These are phyloP conservation scores for Sebastes paucispinis DNA, from an alignment of 2,797 vertebrate species.

Conservation along the genomic window DNA sequence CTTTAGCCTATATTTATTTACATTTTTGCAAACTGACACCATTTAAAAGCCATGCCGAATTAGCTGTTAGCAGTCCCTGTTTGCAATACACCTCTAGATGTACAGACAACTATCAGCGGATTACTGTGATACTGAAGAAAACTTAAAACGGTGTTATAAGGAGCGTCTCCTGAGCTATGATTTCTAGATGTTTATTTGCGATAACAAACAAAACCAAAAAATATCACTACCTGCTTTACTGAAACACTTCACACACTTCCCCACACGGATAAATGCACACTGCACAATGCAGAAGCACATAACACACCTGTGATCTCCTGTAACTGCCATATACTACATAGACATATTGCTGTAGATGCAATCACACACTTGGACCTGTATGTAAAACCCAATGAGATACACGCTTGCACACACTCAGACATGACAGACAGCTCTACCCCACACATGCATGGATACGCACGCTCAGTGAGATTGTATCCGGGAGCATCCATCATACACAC, in stretches of 20 bases:
- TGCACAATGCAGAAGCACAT: background rate
- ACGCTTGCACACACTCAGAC: conserved; percentile 1
- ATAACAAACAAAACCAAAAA: background rate
- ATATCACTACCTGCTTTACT: background rate
- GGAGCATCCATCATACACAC: conserved; percentile 55
- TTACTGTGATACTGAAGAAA: background rate
- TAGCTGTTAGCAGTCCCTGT: background rate
- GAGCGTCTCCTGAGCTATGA: background rate
- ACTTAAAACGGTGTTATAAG: background rate
- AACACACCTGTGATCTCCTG: conserved; percentile 31
- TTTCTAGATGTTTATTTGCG: background rate
- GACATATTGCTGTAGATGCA: conserved; percentile 38
- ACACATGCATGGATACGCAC: conserved; percentile 23
- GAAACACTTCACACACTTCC: background rate
- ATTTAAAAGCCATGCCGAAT: background rate
- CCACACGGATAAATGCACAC: background rate
- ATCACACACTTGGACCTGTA: conserved; percentile 5
- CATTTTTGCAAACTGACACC: background rate
- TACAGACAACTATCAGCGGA: background rate
- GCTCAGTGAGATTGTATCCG: conserved; percentile 41
- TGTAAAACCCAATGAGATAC: conserved; percentile 3
- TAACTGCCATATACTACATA: conserved; percentile 20
- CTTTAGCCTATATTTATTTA: background rate
- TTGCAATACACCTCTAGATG: background rate
- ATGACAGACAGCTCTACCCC: conserved; percentile 19